Evolutionary conservation across 2,888 invertebrate species (phyloP).

Genomic region (Dichetophora obliterata): DNA sequence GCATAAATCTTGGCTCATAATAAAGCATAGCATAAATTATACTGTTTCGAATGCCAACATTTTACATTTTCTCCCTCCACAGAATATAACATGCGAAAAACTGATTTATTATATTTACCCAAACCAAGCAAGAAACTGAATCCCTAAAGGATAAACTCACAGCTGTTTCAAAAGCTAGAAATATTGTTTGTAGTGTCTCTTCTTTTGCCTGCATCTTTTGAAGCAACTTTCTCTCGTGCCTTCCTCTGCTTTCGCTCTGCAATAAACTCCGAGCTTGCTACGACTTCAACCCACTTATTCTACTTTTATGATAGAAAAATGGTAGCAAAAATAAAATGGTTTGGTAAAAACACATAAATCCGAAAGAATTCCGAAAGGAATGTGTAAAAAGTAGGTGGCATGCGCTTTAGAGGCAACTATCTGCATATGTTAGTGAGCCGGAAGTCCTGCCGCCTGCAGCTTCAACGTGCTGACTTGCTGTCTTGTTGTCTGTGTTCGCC

Average conservation of each 20-base stretch:
- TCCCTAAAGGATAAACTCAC: constrained; percentile 25
- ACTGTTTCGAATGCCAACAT: neutral
- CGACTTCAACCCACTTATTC: constrained; percentile 31
- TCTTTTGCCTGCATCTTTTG: neutral
- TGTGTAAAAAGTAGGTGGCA: neutral
- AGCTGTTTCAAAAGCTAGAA: constrained; percentile 27
- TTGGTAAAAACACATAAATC: neutral
- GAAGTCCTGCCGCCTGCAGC: neutral
- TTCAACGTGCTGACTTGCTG: neutral
- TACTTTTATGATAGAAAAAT: constrained; percentile 8
- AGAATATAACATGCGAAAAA: neutral
- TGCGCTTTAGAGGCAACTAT: too few species aligned
- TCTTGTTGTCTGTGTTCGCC: constrained; percentile 29
- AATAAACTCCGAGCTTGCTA: neutral
- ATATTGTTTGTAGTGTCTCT: neutral
- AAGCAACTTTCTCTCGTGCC: neutral
- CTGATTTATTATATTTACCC: constrained; percentile 35
- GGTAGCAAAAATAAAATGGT: neutral
- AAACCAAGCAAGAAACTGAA: neutral
- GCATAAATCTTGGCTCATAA: constrained; percentile 11
- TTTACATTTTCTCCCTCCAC: neutral
- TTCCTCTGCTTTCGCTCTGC: neutral
- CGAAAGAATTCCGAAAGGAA: neutral
- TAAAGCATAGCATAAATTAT: neutral
- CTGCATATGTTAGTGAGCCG: too few species aligned